phyloP scores from a whole-genome alignment of 2,797 vertebrate species.

The Macropus fuliginosus region DNA sequence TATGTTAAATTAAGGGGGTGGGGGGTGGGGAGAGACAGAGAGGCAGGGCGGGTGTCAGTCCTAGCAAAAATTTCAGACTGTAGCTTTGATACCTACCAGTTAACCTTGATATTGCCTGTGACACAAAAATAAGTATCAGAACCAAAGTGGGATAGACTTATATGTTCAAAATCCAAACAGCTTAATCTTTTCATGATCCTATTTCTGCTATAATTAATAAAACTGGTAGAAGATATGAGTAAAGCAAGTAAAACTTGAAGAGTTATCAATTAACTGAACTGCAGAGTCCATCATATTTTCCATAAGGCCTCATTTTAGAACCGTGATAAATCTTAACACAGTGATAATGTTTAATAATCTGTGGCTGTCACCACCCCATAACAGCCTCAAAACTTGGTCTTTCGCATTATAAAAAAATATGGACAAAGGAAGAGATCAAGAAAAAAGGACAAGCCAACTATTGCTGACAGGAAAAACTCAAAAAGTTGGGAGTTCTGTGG shows the following conservation, averaged over 20 bases:
- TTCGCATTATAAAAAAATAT: conserved; percentile 1
- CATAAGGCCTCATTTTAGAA: conserved; percentile 56
- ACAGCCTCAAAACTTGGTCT: conserved; percentile 1
- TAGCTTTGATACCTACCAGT: conserved; percentile 47
- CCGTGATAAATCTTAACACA: conserved; percentile 36
- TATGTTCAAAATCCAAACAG: conserved; percentile 21
- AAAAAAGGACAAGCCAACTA: conserved; percentile 21
- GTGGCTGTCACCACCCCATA: conserved; percentile 7
- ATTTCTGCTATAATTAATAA: conserved; percentile 20
- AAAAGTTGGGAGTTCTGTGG: background rate
- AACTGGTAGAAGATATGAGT: background rate
- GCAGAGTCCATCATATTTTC: background rate
- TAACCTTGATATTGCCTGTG: conserved; percentile 38
- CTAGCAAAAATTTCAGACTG: background rate
- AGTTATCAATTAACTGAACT: background rate
- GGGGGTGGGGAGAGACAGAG: background rate
- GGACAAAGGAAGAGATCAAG: background rate
- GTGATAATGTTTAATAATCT: conserved; percentile 2
- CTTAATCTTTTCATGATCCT: background rate
- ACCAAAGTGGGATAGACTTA: background rate
- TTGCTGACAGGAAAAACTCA: background rate
- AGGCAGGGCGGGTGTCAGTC: conserved; percentile 46
- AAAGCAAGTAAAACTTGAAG: conserved; percentile 29
- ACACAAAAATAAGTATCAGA: conserved; percentile 8
- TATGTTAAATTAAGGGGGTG: conserved; percentile 7